Base-by-base conservation (phyloP, 2,888 invertebrate species). In the Ichneumoninae sp. region DNA sequence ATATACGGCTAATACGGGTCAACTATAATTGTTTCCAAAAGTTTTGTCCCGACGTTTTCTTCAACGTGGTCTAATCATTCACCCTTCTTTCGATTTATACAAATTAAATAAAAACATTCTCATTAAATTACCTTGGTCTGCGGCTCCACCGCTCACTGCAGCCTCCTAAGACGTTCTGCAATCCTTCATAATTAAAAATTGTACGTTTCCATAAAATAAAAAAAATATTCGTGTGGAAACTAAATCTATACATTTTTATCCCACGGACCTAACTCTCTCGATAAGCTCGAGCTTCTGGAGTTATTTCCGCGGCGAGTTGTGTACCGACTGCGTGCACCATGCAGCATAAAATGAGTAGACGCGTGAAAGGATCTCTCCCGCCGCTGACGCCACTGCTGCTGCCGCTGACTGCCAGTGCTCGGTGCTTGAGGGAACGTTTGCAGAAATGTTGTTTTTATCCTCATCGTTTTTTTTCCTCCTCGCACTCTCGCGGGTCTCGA, bases 291-390 rank as follows among this genome's bases (percentile, higher is more conserved):
- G 72, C 72, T 80, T 62, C 62, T 60, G 69, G 44, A 84, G 78
- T 84, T 74, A 81, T 81, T 84, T 54, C 78, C 70, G 74, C 78
- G 47, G 62, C 50, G 50, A 62, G 54, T 50, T 10, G 0, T 22
- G 33, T 54, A 57, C 62, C 36, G 76, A 33, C 62, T 60, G 83
- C 72, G 77, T 77, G 76, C 68, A 80, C 52, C 68, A 69, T 40
- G 65, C 22, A 22, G 84, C 70, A 78, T 81, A 74, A 69, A 70
- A 81, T 71, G 84, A 84, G 81, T 84, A 81, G 84, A 81, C 84
- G 84, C 81, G 81, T 84, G 81, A 84, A 81, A 84, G 84, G 78
- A 84, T 74, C 78, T 81, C 84, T 84, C 16, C 78, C 72, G 72
- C 68, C 72, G 68, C 78, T 50, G 54, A 16, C 70, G 76, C 76